A percentile compares a stretch with the other conserved stretches of the same genome.
Conservation (phyloP, 2,888 invertebrate species). For the Operophtera brumata region DNA sequence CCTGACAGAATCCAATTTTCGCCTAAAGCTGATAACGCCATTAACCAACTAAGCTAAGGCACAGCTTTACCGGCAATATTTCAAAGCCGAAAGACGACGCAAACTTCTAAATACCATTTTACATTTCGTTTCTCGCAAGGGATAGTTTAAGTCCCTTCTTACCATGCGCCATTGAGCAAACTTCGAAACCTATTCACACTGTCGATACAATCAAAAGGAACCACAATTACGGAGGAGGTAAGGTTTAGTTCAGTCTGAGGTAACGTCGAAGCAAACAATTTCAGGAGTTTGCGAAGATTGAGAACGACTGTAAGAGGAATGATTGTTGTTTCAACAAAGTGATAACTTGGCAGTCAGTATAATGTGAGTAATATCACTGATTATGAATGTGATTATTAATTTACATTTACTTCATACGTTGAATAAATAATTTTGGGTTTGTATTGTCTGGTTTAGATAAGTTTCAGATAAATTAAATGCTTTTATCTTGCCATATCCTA, state of each 20-base stretch:
- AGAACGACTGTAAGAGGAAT: conserved; percentile 35
- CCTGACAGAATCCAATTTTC: too few species aligned
- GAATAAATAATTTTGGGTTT: conserved; percentile 9
- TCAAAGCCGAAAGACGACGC: conserved; percentile 30
- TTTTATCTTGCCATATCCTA: too few species aligned
- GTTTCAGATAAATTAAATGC: too few species aligned
- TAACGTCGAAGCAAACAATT: conserved; percentile 14
- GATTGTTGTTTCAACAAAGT: conserved; percentile 38
- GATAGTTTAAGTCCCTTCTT: conserved; percentile 33
- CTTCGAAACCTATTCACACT: conserved; percentile 17
- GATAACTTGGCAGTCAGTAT: conserved; percentile 20
- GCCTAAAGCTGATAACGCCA: background rate
- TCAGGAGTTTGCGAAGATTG: conserved; percentile 23
- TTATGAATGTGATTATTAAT: conserved; percentile 15
- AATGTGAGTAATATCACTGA: conserved; percentile 1
- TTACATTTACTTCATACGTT: conserved; percentile 6
- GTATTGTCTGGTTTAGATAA: background rate
- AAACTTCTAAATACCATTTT: conserved; percentile 48
- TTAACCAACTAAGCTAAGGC: background rate
- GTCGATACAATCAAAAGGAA: conserved; percentile 7
- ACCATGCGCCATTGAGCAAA: conserved; percentile 37
- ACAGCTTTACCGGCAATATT: conserved; percentile 23
- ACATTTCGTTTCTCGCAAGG: conserved; percentile 28
- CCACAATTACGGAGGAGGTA: conserved; percentile 10
- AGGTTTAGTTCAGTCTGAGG: conserved; percentile 13